Evolutionary conservation across 2,797 vertebrate species (phyloP).

Genomic region (Pseudochirops corinnae): DNA sequence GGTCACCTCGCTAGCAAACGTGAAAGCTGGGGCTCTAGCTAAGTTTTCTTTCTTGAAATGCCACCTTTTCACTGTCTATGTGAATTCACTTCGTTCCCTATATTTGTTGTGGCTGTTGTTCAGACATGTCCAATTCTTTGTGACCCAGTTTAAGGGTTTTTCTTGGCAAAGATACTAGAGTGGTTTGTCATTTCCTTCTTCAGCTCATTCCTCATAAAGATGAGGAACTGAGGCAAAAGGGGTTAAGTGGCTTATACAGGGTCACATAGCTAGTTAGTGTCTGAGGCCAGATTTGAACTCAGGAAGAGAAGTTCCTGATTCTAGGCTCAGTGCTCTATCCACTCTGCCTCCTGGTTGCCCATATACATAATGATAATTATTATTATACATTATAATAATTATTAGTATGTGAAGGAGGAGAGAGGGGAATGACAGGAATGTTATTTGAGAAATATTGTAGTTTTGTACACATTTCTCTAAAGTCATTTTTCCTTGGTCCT

Average conservation of each 20-base stretch:
- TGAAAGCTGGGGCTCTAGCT: not conserved
- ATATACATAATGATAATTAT: too few species aligned
- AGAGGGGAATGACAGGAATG: not conserved
- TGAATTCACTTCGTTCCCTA: not conserved
- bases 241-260: not conserved
- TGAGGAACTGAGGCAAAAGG: not conserved
- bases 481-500: constrained; percentile 33
- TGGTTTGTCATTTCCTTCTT: not conserved
- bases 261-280: not conserved
- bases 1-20: not conserved
- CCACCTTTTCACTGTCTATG: not conserved
- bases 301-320: not conserved
- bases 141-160: not conserved
- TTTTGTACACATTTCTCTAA: constrained; percentile 20
- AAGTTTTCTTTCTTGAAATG: not conserved
- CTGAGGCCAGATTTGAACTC: not conserved
- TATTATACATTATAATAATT: not conserved
- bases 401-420: not conserved
- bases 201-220: not conserved
- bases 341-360: not conserved
- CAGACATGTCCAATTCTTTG: not conserved
- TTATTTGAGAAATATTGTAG: not conserved
- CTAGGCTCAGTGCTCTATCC: not conserved
- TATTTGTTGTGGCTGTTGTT: not conserved
- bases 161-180: not conserved